Evolutionary conservation across 2,113 vertebrate species (phyloP), one percentile per base, ranked within the genome.

Genomic region (Helogale parvula): DNA sequence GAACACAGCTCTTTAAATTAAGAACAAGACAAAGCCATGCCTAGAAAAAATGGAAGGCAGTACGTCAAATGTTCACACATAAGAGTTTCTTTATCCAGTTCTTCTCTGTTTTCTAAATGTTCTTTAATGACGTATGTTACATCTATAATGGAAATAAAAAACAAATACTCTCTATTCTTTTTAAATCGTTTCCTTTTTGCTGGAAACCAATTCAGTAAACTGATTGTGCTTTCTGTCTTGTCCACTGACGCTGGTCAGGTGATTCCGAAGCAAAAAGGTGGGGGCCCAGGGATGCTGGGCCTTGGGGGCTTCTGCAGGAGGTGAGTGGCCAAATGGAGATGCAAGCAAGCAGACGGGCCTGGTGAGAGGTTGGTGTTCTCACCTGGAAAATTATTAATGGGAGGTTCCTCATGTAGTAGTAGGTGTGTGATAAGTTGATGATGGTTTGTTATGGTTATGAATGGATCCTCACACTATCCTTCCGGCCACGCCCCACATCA

Each of bases 21-120:
- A 91, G 95, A 94, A 76, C 47, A 65, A 52, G 87, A 69, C 54
- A 97, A 95, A 89, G 38, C 72, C 38, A 63, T 21, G 29, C 31
- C 76, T 93, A 69, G 27, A 65, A 71, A 76, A 93, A 79, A 63
- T 2, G 0, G 14, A 52, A 91, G n/a, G 25, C 92, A 76, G 89
- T 60, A 45, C 23, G 52, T 65, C 74, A 77, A 88, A 57, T 68
- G 60, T 77, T 85, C 79, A 38, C 3, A 57, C 29, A 25, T 15
- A 11, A 14, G 80, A 54, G 25, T 52, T 83, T 74, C 71, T 68
- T 69, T 88, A 95, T 80, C 85, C 45, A 66, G 38, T 25, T 76
- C 93, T 89, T 90, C 57, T 88, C 54, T 47, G 7, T 96, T 85
- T 97, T 68, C 87, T 81, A 88, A 88, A 94, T 94, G 86, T 87